Conservation (phyloP, 2,888 invertebrate genomes). For the Epistrophella euchroma region DNA sequence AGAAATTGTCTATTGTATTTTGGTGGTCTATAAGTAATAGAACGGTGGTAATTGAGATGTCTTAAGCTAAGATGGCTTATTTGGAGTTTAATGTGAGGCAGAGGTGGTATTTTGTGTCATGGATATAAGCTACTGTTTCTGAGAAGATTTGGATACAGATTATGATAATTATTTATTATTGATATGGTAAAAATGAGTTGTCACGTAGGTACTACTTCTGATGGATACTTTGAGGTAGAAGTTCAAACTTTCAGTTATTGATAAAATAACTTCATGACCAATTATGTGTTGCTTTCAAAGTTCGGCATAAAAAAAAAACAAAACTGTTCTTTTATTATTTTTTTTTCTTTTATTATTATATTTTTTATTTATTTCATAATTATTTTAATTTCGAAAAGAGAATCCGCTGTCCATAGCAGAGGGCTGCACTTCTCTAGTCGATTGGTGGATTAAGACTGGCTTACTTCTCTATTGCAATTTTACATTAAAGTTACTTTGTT, state of each 20-base stretch:
- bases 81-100: neutral
- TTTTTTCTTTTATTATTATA: no score
- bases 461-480: no score
- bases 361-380: no score
- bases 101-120: neutral
- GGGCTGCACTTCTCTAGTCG: no score
- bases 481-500: no score
- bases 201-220: neutral
- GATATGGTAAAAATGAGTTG: neutral
- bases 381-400: no score
- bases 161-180: neutral
- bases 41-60: conserved; percentile 32
- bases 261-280: no score
- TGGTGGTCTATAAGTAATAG: neutral
- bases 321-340: no score
- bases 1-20: neutral
- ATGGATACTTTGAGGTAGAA: neutral
- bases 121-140: conserved; percentile 12
- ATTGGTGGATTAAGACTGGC: no score
- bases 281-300: no score
- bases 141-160: conserved; percentile 4
- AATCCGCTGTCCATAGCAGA: no score
- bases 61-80: conserved; percentile 17
- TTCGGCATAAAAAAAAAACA: no score
- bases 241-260: neutral